Evolutionary conservation across 2,888 invertebrate genomes (phyloP).

Genomic region (Protonemura montana): DNA sequence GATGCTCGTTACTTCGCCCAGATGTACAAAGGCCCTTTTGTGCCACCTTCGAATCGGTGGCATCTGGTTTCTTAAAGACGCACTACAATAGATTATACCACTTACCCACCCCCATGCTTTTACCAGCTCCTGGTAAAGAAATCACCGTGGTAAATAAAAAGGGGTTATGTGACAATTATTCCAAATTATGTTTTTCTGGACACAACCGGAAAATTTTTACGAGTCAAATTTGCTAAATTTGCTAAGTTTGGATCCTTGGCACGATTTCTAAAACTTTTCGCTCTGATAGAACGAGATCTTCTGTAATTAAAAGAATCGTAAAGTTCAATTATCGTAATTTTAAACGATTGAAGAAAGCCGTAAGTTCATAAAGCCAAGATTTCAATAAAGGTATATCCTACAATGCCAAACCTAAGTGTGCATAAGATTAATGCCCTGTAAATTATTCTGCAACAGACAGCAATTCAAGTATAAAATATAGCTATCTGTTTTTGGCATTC

Average conservation of each 20-base stretch:
- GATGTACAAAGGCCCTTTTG: neutral
- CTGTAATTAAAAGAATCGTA: neutral
- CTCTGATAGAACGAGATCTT: neutral
- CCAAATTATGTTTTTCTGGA: neutral
- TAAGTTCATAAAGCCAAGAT: neutral
- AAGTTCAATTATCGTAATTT: neutral
- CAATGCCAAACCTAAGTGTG: neutral
- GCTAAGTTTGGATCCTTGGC: neutral
- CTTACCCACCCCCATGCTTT: neutral
- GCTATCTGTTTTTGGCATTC: neutral
- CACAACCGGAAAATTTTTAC: neutral
- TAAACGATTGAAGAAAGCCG: neutral
- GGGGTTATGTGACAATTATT: neutral
- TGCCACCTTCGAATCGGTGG: neutral
- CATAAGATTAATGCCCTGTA: neutral
- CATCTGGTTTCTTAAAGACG: neutral
- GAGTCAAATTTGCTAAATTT: too few species aligned
- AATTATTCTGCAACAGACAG: neutral
- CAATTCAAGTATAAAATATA: neutral
- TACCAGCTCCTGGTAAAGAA: neutral
- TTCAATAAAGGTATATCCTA: neutral
- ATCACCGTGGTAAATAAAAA: neutral
- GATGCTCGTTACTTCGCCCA: neutral
- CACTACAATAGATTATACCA: neutral
- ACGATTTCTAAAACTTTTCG: neutral